phyloP scores from a whole-genome alignment of 2,888 invertebrate species.

The Pristionchus entomophagus region DNA sequence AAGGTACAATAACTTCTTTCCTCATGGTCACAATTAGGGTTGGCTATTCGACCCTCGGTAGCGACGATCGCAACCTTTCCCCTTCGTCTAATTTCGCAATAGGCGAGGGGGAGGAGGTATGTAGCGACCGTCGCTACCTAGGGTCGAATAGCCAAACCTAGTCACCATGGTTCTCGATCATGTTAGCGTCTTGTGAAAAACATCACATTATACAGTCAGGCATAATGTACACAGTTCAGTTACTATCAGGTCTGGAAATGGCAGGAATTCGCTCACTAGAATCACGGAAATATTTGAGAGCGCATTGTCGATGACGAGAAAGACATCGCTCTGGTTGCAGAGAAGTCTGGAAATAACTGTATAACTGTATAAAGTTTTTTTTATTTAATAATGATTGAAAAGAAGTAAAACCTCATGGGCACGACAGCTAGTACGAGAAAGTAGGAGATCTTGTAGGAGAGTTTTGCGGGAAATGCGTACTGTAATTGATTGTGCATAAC shows the following conservation, averaged over 20 bases:
- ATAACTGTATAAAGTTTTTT: no score
- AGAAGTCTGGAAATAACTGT: constrained; percentile 15
- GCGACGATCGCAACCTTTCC: no score
- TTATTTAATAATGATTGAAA: not conserved
- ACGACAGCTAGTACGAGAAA: constrained; percentile 89
- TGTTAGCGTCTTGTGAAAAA: not conserved
- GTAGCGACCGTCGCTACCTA: no score
- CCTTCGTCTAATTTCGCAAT: no score
- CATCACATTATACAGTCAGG: not conserved
- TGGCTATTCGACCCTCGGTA: no score
- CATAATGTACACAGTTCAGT: not conserved
- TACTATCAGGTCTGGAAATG: no score
- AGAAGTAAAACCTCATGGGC: constrained; percentile 81
- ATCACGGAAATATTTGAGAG: constrained; percentile 61
- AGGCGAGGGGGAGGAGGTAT: no score
- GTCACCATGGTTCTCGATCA: no score
- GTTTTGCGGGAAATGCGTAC: constrained; percentile 90
- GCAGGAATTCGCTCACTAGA: not conserved
- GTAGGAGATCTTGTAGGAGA: constrained; percentile 94
- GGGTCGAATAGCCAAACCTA: no score
- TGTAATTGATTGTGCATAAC: constrained; percentile 76
- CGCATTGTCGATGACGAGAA: constrained; percentile 59
- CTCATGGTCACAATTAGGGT: no score
- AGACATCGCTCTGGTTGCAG: constrained; percentile 30
- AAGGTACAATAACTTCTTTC: not conserved